Conservation (phyloP, 2,113 vertebrate genomes). For the Apteryx owenii region DNA sequence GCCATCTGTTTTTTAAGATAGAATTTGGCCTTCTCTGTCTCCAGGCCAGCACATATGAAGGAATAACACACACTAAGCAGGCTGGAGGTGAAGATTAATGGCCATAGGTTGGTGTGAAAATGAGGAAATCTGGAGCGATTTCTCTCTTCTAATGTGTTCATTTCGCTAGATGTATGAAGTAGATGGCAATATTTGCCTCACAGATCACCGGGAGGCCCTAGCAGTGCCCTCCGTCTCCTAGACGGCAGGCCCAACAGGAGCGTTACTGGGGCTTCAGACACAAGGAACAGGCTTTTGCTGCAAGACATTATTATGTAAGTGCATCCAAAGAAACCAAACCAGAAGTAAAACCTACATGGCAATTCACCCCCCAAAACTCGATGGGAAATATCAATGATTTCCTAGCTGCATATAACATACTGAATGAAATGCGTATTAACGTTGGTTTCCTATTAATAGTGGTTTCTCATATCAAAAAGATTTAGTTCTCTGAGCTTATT, state of each 20-base stretch:
- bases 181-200: slow-evolving; percentile 4
- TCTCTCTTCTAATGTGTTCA: not conserved
- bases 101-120: not conserved
- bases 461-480: not conserved
- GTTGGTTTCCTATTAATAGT: not conserved
- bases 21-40: not conserved
- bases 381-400: slow-evolving; percentile 25
- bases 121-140: not conserved
- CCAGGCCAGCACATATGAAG: not conserved
- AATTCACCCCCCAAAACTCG: slow-evolving; percentile 20
- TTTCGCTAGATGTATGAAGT: not conserved
- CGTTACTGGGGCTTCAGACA: slow-evolving; percentile 49
- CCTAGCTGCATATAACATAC: not conserved
- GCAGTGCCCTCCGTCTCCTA: slow-evolving; percentile 3
- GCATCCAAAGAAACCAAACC: not conserved
- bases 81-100: not conserved
- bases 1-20: not conserved
- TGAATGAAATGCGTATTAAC: not conserved
- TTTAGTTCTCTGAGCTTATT: not conserved
- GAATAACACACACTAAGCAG: not conserved
- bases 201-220: slow-evolving; percentile 40
- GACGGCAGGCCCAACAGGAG: slow-evolving; percentile 26
- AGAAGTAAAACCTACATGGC: not conserved
- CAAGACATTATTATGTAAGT: not conserved
- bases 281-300: not conserved